Evolutionary conservation across 2,113 vertebrate species (phyloP), one percentile per base, ranked within the genome.

Genomic region (Bostrychus sinensis): DNA sequence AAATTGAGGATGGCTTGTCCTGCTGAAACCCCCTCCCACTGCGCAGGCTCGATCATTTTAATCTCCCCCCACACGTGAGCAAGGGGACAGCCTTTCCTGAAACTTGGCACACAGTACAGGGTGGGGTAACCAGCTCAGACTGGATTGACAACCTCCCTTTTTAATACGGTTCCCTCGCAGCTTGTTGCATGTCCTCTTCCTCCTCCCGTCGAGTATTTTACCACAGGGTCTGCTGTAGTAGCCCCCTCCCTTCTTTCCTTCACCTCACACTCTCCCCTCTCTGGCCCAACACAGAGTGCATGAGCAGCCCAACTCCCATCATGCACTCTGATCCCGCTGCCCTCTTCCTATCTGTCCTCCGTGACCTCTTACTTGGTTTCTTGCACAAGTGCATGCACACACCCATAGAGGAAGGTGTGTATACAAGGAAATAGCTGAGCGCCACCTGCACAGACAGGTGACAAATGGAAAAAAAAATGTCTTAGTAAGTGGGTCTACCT

Each of bases 71-170:
- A 89, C 90, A 90, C 85, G 89, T 93, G 91, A 91, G 88, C 88
- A 72, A 91, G 91, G 86, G 92, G 86, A 90, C 89, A 90, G 91
- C 90, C 90, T 91, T 91, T 89, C 87, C 91, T 91, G 89, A 90
- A 92, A 92, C 91, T 92, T 93, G 91, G 91, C 91, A 92, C 88
- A 86, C 68, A 80, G 77, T 77, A 53, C 70, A 86, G 92, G 92
- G 92, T 92, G 92, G 92, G 92, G 92, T 92, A 93, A 93, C 92
- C 87, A 89, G 91, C 91, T 93, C 89, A 93, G 91, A 93, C 92
- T 88, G 89, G 91, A 92, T 93, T 92, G 92, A 92, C 91, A 92
- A 89, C 90, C 91, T 93, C 91, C 83, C 90, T 91, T 83, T 91
- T 91, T 93, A 92, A 91, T 92, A 86, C 91, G 71, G 78, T 88